These are phyloP conservation scores for Tetragonula carbonaria DNA, from an alignment of 2,888 invertebrate species.

Conservation along the genomic window DNA sequence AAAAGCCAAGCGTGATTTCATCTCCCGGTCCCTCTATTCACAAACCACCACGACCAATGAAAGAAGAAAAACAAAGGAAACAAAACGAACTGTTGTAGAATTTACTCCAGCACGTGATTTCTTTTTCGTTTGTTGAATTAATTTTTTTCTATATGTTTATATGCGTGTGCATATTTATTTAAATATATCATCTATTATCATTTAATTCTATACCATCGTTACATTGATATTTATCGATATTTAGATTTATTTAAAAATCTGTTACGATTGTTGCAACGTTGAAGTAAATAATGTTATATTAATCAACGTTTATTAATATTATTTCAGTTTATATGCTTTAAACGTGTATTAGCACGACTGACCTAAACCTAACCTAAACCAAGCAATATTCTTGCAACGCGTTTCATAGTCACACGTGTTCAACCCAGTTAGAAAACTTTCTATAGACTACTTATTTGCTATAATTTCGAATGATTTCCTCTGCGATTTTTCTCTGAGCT, in stretches of 20 bases:
- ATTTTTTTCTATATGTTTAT: not conserved
- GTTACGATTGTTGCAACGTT: no score
- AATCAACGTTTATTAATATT: no score
- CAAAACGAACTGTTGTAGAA: not conserved
- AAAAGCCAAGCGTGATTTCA: constrained; percentile 53
- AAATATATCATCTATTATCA: not conserved
- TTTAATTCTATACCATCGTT: not conserved
- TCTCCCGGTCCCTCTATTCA: constrained; percentile 5
- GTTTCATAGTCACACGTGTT: not conserved
- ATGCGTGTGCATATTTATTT: not conserved
- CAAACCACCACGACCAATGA: not conserved
- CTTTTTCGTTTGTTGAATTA: not conserved
- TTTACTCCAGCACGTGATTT: not conserved
- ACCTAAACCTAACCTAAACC: not conserved
- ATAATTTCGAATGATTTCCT: not conserved
- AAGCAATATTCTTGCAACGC: not conserved
- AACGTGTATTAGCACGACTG: not conserved
- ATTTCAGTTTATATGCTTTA: no score
- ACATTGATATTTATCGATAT: no score
- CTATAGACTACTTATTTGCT: not conserved
- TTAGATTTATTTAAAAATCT: no score
- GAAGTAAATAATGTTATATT: no score
- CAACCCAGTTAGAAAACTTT: not conserved
- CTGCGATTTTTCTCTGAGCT: not conserved
- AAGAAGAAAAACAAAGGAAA: no score